Conservation (phyloP, 1,140 invertebrate species). For the Heliconius hewitsoni region DNA sequence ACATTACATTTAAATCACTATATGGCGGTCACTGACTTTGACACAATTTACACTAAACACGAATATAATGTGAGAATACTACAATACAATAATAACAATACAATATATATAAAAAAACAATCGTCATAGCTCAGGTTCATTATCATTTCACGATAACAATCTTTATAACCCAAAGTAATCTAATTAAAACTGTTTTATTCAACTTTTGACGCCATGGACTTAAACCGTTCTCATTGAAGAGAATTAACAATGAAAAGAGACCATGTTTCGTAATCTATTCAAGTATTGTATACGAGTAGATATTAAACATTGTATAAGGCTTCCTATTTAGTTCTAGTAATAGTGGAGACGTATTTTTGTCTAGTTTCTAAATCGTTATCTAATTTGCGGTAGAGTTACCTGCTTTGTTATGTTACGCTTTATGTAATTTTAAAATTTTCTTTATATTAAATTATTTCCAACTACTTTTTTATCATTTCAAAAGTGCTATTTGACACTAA, state of each 20-base stretch:
- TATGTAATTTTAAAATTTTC: no score
- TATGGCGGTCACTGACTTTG: conserved; percentile 25
- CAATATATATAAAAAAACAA: not conserved
- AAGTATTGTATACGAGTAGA: not conserved
- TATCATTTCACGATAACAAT: conserved; percentile 16
- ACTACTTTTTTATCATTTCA: no score
- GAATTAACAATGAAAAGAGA: conserved; percentile 9
- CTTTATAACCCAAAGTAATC: conserved; percentile 6
- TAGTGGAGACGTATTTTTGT: not conserved
- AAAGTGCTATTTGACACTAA: no score
- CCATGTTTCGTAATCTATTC: not conserved
- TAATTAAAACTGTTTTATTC: conserved; percentile 23
- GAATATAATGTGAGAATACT: not conserved
- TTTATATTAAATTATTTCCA: no score
- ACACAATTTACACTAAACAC: conserved; percentile 20
- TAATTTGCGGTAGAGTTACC: not conserved
- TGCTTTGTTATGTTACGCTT: no score
- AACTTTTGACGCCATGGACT: not conserved
- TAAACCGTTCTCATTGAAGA: not conserved
- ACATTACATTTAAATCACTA: not conserved
- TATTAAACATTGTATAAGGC: not conserved
- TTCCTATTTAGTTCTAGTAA: not conserved
- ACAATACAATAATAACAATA: conserved; percentile 9
- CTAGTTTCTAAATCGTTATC: not conserved
- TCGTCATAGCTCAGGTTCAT: conserved; percentile 26